Evolutionary conservation across 2,797 vertebrate species (phyloP), one percentile per base, ranked within the genome.

Genomic region (Pseudochirops corinnae): DNA sequence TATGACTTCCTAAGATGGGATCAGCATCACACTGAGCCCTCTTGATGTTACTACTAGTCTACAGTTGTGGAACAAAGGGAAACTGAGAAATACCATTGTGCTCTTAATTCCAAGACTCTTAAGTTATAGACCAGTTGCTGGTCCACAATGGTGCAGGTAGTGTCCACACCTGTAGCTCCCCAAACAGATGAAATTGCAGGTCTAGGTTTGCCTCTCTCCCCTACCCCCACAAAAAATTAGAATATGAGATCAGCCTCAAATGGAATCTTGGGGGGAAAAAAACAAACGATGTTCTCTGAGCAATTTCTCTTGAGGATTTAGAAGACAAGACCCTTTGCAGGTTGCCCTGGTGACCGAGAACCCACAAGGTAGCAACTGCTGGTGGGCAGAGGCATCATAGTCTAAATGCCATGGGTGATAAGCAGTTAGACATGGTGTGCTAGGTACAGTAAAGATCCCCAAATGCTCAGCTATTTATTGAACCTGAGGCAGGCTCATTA

Each of bases 401-500:
- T 95, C 97, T 97, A 94, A 94, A 96, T 67, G 96, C 96, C 33
- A 10, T 96, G 98, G 97, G 98, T 95, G 74, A 90, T 93, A 97
- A 97, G 94, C 90, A 87, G 97, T 97, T 95, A n/a, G 55, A 96
- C 95, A 97, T 98, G 98, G 98, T 98, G 98, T 82, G 55, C 96
- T 96, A 94, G 92, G 90, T 93, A 97, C 97, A 98, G 92, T 98
- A 97, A 98, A 98, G 98, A 98, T 98, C 98, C 98, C 98, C 55
- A 94, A 98, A 98, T 90, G 95, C 98, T 98, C 95, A 93, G 97
- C 98, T 98, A 94, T 6, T 92, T 95, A 98, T 97, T 98, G 98
- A 98, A 98, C 98, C 98, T 52, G 50, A 95, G 95, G 97, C 97
- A 96, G 29, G 97, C 96, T 98, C 98, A 98, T 98, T 98, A 98